These are phyloP conservation scores for Frieseomelitta varia DNA, from an alignment of 1,140 invertebrate species.

Conservation along the genomic window DNA sequence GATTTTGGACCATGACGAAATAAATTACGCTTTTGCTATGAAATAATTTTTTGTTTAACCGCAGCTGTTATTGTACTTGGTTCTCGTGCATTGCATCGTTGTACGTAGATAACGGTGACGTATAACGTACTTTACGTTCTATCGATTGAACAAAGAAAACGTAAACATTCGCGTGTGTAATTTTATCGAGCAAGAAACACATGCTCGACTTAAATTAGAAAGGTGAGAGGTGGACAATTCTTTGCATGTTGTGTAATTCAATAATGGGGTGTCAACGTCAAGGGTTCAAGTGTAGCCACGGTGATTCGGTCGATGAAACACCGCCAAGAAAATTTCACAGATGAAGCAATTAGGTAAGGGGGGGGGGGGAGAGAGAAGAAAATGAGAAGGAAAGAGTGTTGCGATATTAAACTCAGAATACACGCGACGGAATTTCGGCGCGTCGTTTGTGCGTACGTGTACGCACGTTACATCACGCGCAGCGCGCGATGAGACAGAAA, in stretches of 20 bases:
- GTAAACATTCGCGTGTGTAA: conserved; percentile 9
- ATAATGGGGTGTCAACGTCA: background rate
- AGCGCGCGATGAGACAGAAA: conserved; percentile 45
- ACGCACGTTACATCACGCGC: conserved; percentile 61
- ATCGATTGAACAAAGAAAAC: background rate
- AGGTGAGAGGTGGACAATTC: background rate
- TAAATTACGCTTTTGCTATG: conserved; percentile 3
- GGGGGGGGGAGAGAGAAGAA: background rate
- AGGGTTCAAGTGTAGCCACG: background rate
- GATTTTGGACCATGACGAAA: conserved; percentile 44
- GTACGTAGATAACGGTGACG: conserved; percentile 30
- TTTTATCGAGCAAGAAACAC: background rate
- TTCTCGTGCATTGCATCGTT: background rate
- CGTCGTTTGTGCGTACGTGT: conserved; percentile 28
- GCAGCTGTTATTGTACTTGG: background rate
- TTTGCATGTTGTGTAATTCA: background rate
- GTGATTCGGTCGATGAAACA: conserved; percentile 6
- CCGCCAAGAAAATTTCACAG: conserved; percentile 13
- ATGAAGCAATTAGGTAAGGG: background rate
- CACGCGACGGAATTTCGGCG: conserved; percentile 55
- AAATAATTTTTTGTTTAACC: background rate
- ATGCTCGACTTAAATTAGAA: conserved; percentile 1
- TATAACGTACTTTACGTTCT: background rate
- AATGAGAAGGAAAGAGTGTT: background rate
- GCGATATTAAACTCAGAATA: conserved; percentile 8